Evolutionary conservation across 2,113 vertebrate genomes (phyloP), one percentile per base, ranked within the genome.

Genomic region (Chascanopsetta lugubris): DNA sequence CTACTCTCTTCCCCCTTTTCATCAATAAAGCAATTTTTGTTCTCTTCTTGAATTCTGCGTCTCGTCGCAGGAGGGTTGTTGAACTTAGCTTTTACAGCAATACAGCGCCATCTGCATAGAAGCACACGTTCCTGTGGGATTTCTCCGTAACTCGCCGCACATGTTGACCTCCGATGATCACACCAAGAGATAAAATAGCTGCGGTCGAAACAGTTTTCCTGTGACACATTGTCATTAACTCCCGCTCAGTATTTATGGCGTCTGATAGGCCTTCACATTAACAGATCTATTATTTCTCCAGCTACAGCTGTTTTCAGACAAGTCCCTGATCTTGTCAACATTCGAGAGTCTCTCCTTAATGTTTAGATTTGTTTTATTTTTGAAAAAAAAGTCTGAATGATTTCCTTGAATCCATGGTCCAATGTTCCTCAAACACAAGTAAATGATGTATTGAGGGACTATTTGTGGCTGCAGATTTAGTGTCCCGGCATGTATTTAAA

Each of bases 401-500:
- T 11, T 42, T 42, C 38, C 17, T n/a, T 11, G 38, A 12, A 45
- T 1, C 1, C 2, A 21, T 3, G 3, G 8, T n/a, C 51, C 4
- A 22, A 64, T 36, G 8, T 5, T 10, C 12, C 8, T 48, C 24
- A 43, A 40, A 47, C 13, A 27, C 10, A 3, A 12, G 11, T 46
- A 58, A 58, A 45, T 20, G n/a, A 42, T 56, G 10, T 26, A 40
- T 38, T 60, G 58, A 8, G n/a, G 40, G 20, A 42, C 53, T 58
- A 53, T 56, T 79, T 67, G 38, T 53, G 27, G 38, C 5, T 9
- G 17, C 17, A 51, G 40, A 55, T 75, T 55, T 49, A 10, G 40
- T 70, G 53, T 53, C 21, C 53, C 38, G n/a, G n/a, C 2, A 24
- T 21, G 38, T 69, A 69, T 64, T 79, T 79, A 54, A 61, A 64